Evolutionary conservation across 2,888 invertebrate species (phyloP).

Genomic region (Ernsta delagoae): DNA sequence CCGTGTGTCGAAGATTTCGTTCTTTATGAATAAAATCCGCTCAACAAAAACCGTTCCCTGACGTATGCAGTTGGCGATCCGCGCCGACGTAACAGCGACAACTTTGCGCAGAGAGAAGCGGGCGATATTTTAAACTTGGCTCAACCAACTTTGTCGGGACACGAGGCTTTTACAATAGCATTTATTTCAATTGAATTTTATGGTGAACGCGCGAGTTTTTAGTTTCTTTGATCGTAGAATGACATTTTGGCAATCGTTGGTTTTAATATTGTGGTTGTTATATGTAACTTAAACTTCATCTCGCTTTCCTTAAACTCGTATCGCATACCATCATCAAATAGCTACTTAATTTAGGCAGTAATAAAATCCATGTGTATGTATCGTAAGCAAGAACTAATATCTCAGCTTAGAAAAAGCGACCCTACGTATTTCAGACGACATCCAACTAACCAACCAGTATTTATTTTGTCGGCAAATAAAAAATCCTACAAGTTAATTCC

Average conservation of each 20-base stretch:
- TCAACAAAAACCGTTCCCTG: slow-evolving; percentile 22
- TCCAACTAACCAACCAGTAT: slow-evolving; percentile 37
- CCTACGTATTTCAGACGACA: slow-evolving; percentile 14
- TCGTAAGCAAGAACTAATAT: background rate
- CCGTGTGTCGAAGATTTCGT: slow-evolving; percentile 33
- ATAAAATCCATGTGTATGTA: no score
- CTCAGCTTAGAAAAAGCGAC: background rate
- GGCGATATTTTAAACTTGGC: slow-evolving; percentile 27
- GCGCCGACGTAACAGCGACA: slow-evolving; percentile 13
- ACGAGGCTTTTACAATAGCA: slow-evolving; percentile 28
- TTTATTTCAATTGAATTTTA: slow-evolving; percentile 31
- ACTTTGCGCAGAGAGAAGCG: slow-evolving; percentile 33
- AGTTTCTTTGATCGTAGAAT: background rate
- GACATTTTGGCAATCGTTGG: slow-evolving; percentile 1
- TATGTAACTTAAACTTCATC: no score
- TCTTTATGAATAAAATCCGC: slow-evolving; percentile 36
- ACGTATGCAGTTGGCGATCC: slow-evolving; percentile 31
- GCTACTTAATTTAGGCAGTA: no score
- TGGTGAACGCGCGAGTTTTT: slow-evolving; percentile 14
- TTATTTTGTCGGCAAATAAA: slow-evolving; percentile 56
- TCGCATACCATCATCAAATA: no score
- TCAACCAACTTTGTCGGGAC: slow-evolving; percentile 26
- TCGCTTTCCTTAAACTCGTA: no score
- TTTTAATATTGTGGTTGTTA: background rate
- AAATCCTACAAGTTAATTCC: slow-evolving; percentile 74